Base-by-base conservation (phyloP, 2,888 invertebrate genomes). In the Parthenolecanium corni region DNA sequence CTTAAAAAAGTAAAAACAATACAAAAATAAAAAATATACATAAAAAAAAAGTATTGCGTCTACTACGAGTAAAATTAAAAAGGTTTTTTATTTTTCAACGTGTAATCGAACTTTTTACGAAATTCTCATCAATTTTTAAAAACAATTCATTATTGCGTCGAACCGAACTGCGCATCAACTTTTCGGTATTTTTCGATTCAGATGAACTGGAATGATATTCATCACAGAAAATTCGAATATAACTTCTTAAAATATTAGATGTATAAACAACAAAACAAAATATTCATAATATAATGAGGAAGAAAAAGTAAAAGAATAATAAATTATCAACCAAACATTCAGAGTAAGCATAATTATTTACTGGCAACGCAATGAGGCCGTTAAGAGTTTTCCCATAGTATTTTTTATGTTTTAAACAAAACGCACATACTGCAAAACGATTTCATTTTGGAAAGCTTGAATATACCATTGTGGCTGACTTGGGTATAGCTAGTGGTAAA, bases 131-230 rank as follows among this genome's bases (percentile, higher is more conserved):
- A 36, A 42, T 54, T 54, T 38, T 40, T 54, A 40, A 40, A 42
- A 54, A 54, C 24, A 54, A 52, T 38, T 31, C 4, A 31, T 9
- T 9, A 6, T 31, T 31, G 5, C 31, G 31, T 31, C 9, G 5
- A 31, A 6, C 31, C 31, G 31, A 4, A 31, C 9, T 36, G 36
- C 23, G 24, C 42, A 42, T 40, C 24, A 42, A 52, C 25, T 31
- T 6, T 31, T 31, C 31, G 9, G 31, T 31, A 9, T 6, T 31
- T 9, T 31, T 31, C 38, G 21, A 16, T 25, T 42, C 12, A 11
- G 44, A 31, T 23, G n/a, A 57, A 40, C 42, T 57, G 57, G 57
- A 57, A 57, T 57, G 57, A 46, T 57, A 57, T 57, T 44, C 25
- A 57, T 57, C 57, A 57, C 57, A 57, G 57, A 56, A 25, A 46